These are phyloP conservation scores for Gryllus bimaculatus DNA, from an alignment of 1,140 invertebrate genomes.

Conservation along the genomic window DNA sequence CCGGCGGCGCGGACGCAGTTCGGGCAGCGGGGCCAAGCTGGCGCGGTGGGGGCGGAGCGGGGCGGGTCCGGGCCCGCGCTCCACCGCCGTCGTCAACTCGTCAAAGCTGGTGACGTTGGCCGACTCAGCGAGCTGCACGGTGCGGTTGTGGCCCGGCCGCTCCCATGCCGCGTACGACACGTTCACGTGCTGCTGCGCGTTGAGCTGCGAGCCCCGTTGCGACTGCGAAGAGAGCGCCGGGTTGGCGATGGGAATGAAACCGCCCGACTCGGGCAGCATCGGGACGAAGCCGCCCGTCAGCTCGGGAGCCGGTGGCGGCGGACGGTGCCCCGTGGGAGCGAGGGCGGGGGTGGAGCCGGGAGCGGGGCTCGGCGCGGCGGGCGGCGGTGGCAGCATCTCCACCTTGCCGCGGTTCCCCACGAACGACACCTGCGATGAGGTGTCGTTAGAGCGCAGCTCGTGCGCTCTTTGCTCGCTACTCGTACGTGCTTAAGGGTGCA, in stretches of 20 bases:
- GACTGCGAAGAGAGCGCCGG: conserved; percentile 31
- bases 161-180: conserved; percentile 8
- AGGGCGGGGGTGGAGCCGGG: neutral
- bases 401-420: conserved; percentile 23
- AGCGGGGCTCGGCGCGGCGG: conserved; percentile 32
- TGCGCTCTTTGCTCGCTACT: too few relatives aligned
- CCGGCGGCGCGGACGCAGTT: too few relatives aligned
- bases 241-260: conserved; percentile 57
- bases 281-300: conserved; percentile 64
- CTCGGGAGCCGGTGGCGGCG: conserved; percentile 40
- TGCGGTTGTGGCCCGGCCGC: neutral
- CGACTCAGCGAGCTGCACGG: neutral
- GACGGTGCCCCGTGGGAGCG: too few relatives aligned
- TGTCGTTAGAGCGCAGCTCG: too few relatives aligned
- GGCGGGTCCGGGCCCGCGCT: neutral
- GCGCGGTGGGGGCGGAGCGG: neutral
- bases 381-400: conserved; percentile 27
- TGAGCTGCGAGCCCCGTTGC: conserved; percentile 7
- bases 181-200: neutral
- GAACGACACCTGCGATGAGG: conserved; percentile 8
- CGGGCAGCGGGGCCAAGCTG: neutral
- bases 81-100: neutral
- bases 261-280: conserved; percentile 54
- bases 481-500: too few relatives aligned
- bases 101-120: neutral